Conservation (phyloP, 1,140 invertebrate species). For the Drosophila prosaltans region DNA sequence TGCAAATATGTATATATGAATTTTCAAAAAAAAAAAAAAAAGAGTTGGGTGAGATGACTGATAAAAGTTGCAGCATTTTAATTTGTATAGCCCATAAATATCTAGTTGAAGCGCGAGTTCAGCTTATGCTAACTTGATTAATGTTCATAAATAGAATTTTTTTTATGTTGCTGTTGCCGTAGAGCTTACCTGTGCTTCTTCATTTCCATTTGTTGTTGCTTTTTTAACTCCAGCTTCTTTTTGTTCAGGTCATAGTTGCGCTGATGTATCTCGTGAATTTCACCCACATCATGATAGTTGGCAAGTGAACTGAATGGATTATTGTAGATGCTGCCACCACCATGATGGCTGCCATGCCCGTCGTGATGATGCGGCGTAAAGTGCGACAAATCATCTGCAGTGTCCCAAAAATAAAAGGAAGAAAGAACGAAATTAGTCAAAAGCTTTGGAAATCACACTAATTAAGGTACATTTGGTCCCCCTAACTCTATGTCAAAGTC, state of each 20-base stretch:
- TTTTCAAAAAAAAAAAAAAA: neutral
- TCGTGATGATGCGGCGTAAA: slow-evolving; percentile 74
- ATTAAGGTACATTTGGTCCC: slow-evolving; percentile 57
- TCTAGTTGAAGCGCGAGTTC: slow-evolving; percentile 27
- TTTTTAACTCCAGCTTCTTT: slow-evolving; percentile 71
- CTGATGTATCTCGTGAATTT: slow-evolving; percentile 77
- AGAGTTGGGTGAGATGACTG: slow-evolving; percentile 23
- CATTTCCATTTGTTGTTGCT: slow-evolving; percentile 74
- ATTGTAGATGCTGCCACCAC: slow-evolving; percentile 66
- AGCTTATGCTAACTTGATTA: slow-evolving; percentile 41
- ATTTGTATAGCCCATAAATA: slow-evolving; percentile 71
- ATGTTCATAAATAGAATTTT: slow-evolving; percentile 23
- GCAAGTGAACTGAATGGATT: slow-evolving; percentile 77
- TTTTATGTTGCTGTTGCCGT: neutral
- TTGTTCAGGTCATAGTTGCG: slow-evolving; percentile 75
- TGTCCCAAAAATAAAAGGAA: neutral
- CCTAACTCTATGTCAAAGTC: slow-evolving; percentile 23
- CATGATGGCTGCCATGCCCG: slow-evolving; percentile 71
- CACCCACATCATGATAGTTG: slow-evolving; percentile 77
- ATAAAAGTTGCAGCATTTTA: slow-evolving; percentile 67
- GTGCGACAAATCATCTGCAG: slow-evolving; percentile 77
- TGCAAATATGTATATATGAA: slow-evolving; percentile 21
- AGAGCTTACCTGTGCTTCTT: slow-evolving; percentile 75
- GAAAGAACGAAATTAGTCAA: slow-evolving; percentile 9
- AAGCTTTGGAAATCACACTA: slow-evolving; percentile 44